These are phyloP conservation scores for Dynastes grantii DNA, from an alignment of 2,888 invertebrate genomes.

Conservation along the genomic window DNA sequence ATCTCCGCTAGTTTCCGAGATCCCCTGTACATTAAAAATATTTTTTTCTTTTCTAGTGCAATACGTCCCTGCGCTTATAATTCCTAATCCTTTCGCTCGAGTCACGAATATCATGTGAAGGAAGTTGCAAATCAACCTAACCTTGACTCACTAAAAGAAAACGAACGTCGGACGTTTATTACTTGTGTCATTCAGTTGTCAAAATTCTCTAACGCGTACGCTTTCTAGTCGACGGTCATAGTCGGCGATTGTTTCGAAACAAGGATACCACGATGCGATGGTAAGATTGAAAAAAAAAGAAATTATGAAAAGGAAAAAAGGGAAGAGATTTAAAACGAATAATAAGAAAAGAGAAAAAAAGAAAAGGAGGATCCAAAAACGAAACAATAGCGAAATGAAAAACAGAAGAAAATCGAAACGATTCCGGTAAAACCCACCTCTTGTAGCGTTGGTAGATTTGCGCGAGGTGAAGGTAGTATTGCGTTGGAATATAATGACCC, in stretches of 20 bases:
- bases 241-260: constrained; percentile 21
- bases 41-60: background rate
- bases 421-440: constrained; percentile 39
- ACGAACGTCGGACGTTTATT: constrained; percentile 25
- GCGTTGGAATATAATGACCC: background rate
- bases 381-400: constrained; percentile 17
- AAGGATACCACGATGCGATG: background rate
- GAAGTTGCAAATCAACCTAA: constrained; percentile 45
- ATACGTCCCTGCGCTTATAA: constrained; percentile 23
- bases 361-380: background rate
- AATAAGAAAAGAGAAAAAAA: background rate
- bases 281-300: background rate
- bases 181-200: constrained; percentile 43
- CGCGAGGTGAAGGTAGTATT: background rate
- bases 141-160: constrained; percentile 32
- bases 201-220: constrained; percentile 41
- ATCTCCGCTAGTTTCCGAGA: too few species aligned
- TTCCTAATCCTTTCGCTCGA: constrained; percentile 24
- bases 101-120: constrained; percentile 44
- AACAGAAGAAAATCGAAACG: constrained; percentile 31
- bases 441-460: constrained; percentile 13
- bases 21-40: too few species aligned
- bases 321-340: background rate
- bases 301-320: background rate
- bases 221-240: constrained; percentile 28